Evolutionary conservation across 92 coral and sea anemone species (phyloP).

Genomic region (Porites divaricata): DNA sequence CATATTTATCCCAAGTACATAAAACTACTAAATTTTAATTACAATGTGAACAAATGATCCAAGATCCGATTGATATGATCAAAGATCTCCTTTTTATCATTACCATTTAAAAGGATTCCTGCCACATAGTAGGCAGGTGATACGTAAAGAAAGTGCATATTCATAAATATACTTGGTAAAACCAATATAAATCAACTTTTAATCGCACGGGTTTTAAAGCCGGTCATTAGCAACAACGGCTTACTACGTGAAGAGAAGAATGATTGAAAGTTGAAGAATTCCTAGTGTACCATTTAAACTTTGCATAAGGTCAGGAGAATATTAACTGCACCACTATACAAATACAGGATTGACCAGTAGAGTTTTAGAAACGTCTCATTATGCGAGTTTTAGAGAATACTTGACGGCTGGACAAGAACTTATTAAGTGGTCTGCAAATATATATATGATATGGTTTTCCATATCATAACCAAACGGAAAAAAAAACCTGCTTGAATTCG

Average conservation of each 20-base stretch:
- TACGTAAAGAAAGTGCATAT: not conserved
- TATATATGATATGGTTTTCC: not conserved
- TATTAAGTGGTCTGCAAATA: not conserved
- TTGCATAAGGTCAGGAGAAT: not conserved
- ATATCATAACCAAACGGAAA: not conserved
- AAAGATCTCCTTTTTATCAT: not conserved
- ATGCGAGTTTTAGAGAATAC: not conserved
- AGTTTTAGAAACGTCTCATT: not conserved
- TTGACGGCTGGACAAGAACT: not conserved
- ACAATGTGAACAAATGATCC: not conserved
- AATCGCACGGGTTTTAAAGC: too few species aligned
- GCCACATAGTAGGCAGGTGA: conserved; percentile 4
- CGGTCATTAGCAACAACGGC: not conserved
- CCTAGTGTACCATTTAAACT: too few species aligned
- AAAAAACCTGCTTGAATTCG: not conserved
- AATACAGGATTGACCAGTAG: not conserved
- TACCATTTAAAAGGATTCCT: not conserved
- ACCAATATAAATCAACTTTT: too few species aligned
- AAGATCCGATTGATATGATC: not conserved
- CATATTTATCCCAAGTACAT: not conserved
- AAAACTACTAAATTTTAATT: not conserved
- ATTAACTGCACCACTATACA: not conserved
- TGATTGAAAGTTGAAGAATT: too few species aligned
- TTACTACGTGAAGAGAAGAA: too few species aligned
- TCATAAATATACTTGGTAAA: not conserved